phyloP scores from a whole-genome alignment of 2,797 vertebrate genomes.

The Acipenser ruthenus region DNA sequence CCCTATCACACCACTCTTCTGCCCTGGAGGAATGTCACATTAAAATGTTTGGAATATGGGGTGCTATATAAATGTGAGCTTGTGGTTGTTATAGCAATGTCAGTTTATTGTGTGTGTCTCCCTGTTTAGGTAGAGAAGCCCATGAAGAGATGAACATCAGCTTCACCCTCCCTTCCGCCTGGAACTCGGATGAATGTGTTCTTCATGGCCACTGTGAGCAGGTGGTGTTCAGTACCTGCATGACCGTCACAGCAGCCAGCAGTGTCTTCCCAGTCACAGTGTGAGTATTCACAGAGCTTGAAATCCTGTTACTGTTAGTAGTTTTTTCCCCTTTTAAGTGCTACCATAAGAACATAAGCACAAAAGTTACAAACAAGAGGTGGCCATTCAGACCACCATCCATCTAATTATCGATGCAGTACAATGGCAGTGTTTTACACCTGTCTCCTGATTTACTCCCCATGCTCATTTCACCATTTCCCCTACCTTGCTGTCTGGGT shows the following conservation, averaged over 20 bases:
- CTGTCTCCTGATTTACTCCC: no score
- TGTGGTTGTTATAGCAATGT: not conserved
- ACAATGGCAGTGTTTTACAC: no score
- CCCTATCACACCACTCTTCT: no score
- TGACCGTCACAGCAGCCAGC: constrained; percentile 85
- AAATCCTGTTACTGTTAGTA: not conserved
- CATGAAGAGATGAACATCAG: constrained; percentile 97
- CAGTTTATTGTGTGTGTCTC: constrained; percentile 6
- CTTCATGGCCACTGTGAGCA: constrained; percentile 93
- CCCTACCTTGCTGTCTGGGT: no score
- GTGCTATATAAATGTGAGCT: not conserved
- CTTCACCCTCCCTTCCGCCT: constrained; percentile 85
- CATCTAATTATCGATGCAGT: no score
- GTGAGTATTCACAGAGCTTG: constrained; percentile 60
- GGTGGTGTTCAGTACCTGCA: constrained; percentile 89
- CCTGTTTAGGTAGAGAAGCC: constrained; percentile 76
- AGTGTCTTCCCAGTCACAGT: constrained; percentile 89
- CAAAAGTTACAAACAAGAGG: no score
- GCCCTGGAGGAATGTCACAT: no score
- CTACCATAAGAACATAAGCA: no score
- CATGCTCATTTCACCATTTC: no score
- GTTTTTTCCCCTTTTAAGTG: no score
- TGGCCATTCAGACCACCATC: no score
- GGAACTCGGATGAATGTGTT: constrained; percentile 91
- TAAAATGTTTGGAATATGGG: not conserved